Conservation (phyloP, 2,888 invertebrate species). For the Meganola albula region DNA sequence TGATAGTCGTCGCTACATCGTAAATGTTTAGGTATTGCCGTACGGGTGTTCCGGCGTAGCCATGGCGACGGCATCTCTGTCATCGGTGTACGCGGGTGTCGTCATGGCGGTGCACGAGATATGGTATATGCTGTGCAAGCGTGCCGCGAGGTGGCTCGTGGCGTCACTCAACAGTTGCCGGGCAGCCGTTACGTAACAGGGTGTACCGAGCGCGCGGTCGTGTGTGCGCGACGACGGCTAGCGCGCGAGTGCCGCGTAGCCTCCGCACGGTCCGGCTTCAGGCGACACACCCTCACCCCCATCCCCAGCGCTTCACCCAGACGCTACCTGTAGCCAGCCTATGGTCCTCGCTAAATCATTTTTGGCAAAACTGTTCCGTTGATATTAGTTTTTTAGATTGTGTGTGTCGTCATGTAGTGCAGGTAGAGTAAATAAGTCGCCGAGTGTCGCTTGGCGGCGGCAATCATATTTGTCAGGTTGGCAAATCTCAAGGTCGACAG, state of each 20-base stretch:
- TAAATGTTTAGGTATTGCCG: slow-evolving; percentile 48
- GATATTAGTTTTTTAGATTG: slow-evolving; percentile 20
- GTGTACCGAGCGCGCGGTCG: slow-evolving; percentile 53
- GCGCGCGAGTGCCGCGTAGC: slow-evolving; percentile 62
- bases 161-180: slow-evolving; percentile 69
- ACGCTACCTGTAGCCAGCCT: slow-evolving; percentile 30
- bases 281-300: slow-evolving; percentile 29
- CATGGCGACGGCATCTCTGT: slow-evolving; percentile 40
- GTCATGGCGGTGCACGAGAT: slow-evolving; percentile 51
- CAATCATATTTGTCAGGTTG: slow-evolving; percentile 24
- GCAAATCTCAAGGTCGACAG: slow-evolving; percentile 38
- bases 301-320: slow-evolving; percentile 18
- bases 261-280: slow-evolving; percentile 31
- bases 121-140: slow-evolving; percentile 66
- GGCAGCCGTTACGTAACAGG: slow-evolving; percentile 60
- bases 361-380: slow-evolving; percentile 30
- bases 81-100: slow-evolving; percentile 37
- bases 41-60: slow-evolving; percentile 41
- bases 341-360: slow-evolving; percentile 32
- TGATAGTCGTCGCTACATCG: slow-evolving; percentile 38
- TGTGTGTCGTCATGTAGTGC: slow-evolving; percentile 15
- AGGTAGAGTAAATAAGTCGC: slow-evolving; percentile 21
- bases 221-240: slow-evolving; percentile 48
- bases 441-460: too few species aligned
- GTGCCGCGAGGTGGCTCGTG: slow-evolving; percentile 52